Evolutionary conservation across 2,797 vertebrate species (phyloP).

Genomic region (Acropternis orthonyx): DNA sequence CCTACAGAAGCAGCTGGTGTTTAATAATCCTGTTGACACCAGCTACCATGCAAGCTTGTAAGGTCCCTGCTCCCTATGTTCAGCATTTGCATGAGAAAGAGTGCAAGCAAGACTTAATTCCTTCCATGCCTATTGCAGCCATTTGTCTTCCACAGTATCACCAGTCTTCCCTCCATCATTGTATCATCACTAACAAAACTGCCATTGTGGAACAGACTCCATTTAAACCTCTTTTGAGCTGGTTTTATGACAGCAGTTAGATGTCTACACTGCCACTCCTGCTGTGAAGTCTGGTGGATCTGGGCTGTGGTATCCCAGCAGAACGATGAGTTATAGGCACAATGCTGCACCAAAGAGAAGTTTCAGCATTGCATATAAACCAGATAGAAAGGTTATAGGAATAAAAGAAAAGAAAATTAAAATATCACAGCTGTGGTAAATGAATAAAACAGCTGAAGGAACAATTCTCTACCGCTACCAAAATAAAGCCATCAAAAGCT

Average conservation of each 20-base stretch:
- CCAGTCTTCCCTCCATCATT: not conserved
- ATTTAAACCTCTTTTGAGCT: not conserved
- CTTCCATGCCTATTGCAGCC: not conserved
- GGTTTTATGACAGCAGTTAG: not conserved
- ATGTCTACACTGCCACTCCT: not conserved
- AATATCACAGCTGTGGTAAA: not conserved
- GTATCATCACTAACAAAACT: not conserved
- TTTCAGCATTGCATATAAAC: not conserved
- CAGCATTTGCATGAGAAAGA: not conserved
- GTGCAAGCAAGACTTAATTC: not conserved
- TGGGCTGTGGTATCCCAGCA: not conserved
- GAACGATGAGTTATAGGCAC: not conserved
- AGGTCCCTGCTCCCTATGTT: not conserved
- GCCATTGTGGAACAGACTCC: not conserved
- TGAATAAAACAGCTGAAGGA: not conserved
- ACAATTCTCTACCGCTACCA: not conserved
- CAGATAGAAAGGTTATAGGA: not conserved
- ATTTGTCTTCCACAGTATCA: not conserved
- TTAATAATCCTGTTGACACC: not conserved
- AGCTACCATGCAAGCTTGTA: not conserved
- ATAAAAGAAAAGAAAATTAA: not conserved
- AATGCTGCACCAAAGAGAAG: not conserved
- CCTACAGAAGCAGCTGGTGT: not conserved
- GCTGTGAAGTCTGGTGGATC: not conserved
- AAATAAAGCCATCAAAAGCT: slow-evolving; percentile 18